Conservation (phyloP, 37 sponge, comb jelly and placozoan genomes). For the Beroe forskalii region DNA sequence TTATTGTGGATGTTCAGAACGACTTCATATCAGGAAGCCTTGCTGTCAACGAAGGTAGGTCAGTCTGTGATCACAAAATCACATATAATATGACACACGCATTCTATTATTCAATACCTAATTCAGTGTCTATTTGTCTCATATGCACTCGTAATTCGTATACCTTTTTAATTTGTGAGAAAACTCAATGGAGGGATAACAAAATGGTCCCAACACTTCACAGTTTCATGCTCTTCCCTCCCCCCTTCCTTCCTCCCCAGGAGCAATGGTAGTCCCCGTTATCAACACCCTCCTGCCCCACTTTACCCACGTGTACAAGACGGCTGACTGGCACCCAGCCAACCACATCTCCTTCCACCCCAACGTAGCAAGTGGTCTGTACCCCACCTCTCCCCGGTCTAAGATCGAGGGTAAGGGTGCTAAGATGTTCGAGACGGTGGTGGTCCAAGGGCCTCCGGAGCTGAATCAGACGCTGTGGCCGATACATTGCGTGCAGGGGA, state of each 20-base stretch:
- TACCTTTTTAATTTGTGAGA: no score
- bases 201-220: no score
- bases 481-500: constrained; percentile 50
- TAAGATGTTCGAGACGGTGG: constrained; percentile 27
- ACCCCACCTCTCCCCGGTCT: background rate
- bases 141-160: no score
- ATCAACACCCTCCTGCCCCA: background rate
- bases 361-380: constrained; percentile 3
- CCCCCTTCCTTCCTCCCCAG: background rate
- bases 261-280: constrained; percentile 39
- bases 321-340: constrained; percentile 53
- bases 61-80: no score
- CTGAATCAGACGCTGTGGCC: constrained; percentile 60
- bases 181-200: no score
- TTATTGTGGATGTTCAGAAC: constrained; percentile 45
- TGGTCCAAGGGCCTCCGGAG: constrained; percentile 11
- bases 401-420: background rate
- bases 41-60: constrained; percentile 60
- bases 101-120: no score
- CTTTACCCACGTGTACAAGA: constrained; percentile 37
- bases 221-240: no score
- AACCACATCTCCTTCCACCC: constrained; percentile 56
- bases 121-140: no score
- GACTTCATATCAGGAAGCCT: constrained; percentile 39
- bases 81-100: no score